Percentiles rank a stretch among this genome's conserved stretches.
Evolutionary conservation across 2,888 invertebrate species (phyloP).

Genomic region (Orthosia cruda): DNA sequence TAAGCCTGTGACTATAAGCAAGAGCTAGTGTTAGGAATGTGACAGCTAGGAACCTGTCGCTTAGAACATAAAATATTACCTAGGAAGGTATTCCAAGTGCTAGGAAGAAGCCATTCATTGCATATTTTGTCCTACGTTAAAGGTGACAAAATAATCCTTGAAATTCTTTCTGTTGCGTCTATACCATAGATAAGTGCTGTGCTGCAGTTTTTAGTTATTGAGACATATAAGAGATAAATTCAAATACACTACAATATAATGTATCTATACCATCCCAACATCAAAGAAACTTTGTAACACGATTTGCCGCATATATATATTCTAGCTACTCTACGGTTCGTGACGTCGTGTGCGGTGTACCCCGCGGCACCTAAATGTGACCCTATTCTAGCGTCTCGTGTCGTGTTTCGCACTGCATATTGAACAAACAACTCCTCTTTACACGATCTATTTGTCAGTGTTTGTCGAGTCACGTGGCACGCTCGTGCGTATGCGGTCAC

Average conservation of each 20-base stretch:
- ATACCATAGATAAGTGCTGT: too few species aligned
- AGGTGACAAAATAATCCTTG: not conserved
- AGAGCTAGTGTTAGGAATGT: conserved; percentile 15
- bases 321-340: conserved; percentile 1
- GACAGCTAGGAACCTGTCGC: conserved; percentile 18
- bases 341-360: conserved; percentile 27
- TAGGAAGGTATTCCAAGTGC: conserved; percentile 8
- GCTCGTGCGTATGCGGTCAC: conserved; percentile 82
- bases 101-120: not conserved
- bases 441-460: conserved; percentile 52
- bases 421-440: conserved; percentile 37
- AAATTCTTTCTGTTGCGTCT: not conserved
- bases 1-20: not conserved
- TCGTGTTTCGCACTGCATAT: conserved; percentile 20
- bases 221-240: not conserved
- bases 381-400: conserved; percentile 12
- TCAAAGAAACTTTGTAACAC: not conserved
- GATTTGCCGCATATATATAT: conserved; percentile 4
- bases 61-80: conserved; percentile 31
- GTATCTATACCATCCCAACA: not conserved
- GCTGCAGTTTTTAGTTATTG: not conserved
- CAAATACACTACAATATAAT: not conserved
- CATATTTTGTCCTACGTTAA: conserved; percentile 2
- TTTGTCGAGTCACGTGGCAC: conserved; percentile 75
- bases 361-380: conserved; percentile 26